Conservation (phyloP, 2,888 invertebrate genomes). For the Lasioglossum morio region DNA sequence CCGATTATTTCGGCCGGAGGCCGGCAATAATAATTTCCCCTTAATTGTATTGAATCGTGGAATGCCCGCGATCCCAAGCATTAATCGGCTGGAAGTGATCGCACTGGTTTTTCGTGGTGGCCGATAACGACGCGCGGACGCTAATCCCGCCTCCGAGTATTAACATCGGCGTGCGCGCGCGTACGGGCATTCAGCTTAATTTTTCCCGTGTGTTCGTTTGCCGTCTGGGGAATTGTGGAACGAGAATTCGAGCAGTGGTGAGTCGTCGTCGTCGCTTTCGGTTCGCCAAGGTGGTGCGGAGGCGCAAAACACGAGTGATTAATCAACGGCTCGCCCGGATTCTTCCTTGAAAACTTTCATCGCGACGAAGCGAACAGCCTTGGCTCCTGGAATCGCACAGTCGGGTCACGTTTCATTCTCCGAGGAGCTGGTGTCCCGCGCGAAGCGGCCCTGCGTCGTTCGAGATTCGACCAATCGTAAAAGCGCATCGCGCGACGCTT, state of each 20-base stretch:
- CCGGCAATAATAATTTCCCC: conserved; percentile 34
- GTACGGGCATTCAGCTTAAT: neutral
- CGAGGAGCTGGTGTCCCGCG: conserved; percentile 50
- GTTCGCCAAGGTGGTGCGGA: neutral
- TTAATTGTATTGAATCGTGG: conserved; percentile 36
- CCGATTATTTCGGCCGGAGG: conserved; percentile 25
- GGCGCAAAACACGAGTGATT: conserved; percentile 6
- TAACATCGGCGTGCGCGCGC: conserved; percentile 8
- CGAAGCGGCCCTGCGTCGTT: conserved; percentile 30
- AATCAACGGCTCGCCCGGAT: conserved; percentile 1
- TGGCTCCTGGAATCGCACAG: conserved; percentile 20
- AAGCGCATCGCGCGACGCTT: conserved; percentile 57
- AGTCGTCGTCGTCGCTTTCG: neutral
- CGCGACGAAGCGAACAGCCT: neutral
- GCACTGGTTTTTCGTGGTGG: conserved; percentile 26
- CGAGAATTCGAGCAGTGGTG: neutral
- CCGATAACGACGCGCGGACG: conserved; percentile 33
- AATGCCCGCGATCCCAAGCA: conserved; percentile 27
- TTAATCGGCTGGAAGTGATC: conserved; percentile 49
- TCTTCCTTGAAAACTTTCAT: neutral
- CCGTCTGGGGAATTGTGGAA: neutral
- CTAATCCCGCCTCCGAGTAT: conserved; percentile 8
- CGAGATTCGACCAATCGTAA: conserved; percentile 62
- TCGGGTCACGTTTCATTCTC: conserved; percentile 69
- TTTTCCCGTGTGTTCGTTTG: neutral